Evolutionary conservation across 2,797 vertebrate genomes (phyloP).

Genomic region (Macrochelys suwanniensis): DNA sequence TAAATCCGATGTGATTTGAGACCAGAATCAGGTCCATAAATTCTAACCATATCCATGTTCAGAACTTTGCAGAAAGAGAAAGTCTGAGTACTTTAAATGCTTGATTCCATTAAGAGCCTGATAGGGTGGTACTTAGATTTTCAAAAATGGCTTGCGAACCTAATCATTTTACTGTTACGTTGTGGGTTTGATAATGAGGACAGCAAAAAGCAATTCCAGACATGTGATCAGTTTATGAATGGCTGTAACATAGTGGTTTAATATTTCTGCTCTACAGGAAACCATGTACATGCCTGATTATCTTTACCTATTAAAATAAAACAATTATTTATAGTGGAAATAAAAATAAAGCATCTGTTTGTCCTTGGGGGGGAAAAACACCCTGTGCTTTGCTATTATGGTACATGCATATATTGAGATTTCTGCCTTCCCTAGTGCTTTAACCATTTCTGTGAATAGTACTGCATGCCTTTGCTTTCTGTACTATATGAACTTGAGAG

Average conservation of each 20-base stretch:
- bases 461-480: constrained; percentile 28
- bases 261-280: constrained; percentile 78
- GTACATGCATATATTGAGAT: constrained; percentile 21
- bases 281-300: constrained; percentile 76
- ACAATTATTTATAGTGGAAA: constrained; percentile 72
- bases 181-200: constrained; percentile 63
- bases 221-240: constrained; percentile 61
- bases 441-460: constrained; percentile 62
- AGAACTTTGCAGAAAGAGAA: rapidly evolving
- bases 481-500: background rate
- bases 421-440: constrained; percentile 47
- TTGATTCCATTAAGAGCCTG: background rate
- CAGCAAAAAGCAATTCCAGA: constrained; percentile 62
- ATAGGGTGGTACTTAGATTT: constrained; percentile 7
- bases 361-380: constrained; percentile 45
- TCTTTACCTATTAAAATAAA: constrained; percentile 73
- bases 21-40: background rate
- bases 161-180: constrained; percentile 9
- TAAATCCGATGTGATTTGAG: background rate
- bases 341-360: constrained; percentile 68
- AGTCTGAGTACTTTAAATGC: constrained; percentile 1
- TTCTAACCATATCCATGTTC: background rate
- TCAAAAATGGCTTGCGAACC: constrained; percentile 5
- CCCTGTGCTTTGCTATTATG: constrained; percentile 44
- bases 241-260: constrained; percentile 72